Base-by-base conservation (phyloP, 2,888 invertebrate species). In the Dynastes tityus region DNA sequence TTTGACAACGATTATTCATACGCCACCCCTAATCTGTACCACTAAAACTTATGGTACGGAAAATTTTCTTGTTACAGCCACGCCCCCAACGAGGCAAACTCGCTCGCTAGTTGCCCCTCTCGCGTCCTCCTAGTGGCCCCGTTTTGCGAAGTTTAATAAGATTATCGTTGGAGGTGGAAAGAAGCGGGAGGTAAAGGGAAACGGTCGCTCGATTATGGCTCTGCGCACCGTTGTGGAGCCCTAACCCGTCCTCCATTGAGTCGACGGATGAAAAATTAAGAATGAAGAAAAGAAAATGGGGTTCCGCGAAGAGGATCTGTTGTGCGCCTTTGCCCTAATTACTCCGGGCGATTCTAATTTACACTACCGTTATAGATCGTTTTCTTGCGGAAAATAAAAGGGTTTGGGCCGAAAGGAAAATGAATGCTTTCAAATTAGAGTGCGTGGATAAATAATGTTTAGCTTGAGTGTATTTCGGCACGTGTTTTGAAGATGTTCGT, bases 1-100 rank as follows among this genome's bases (percentile, higher is more conserved):
- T 74, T 74, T 61, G 73, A 74, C 73, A 74, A 65, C 78, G 78
- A 78, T 78, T 78, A 78, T 74, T 78, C 78, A 78, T 78, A 68
- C 76, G 67, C 58, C 68, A 67, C 76, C 76, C 68, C 78, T 65
- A 74, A 63, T 74, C 73, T 61, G 63, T 61, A 74, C 78, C 73
- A 65, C 73, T 78, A 55, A 78, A 78, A 78, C 78, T 78, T 78
- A 78, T 78, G 78, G 73, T 74, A 55, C 65, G 78, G 78, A 78
- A 78, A 78, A 78, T 77, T 77, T 67, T 74, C 45, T 61, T 74
- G 63, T 74, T 61, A 9, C 73, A 45, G 45, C 61, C 22, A 27
- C 58, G 58, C 58, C 58, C 2, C 58, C 32, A 37, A 37, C 55
- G 45, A 11, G 13, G 13, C 70, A 16, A 13, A 16, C 5, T 40